Evolutionary conservation across 2,797 vertebrate genomes (phyloP), one percentile per base, ranked within the genome.

Genomic region (Phaenicophaeus curvirostris): DNA sequence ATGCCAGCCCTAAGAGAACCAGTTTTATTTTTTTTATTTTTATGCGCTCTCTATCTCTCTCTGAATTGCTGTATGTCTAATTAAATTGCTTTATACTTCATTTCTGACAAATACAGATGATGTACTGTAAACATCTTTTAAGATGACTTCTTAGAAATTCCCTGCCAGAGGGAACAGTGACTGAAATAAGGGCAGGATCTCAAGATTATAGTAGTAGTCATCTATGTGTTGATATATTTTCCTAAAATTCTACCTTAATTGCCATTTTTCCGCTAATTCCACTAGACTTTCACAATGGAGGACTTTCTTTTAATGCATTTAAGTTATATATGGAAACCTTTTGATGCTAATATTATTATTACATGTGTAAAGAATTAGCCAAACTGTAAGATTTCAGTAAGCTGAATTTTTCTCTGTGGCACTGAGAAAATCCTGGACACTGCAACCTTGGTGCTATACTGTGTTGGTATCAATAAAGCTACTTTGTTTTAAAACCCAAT

Each of bases 381-480:
- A 69, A 84, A 72, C 68, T 89, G 35, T 51, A 77, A 33, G 27
- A 23, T 86, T 93, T 88, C 58, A 53, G 23, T 75, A 75, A 89
- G 88, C n/a, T 77, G 54, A 81, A 71, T 17, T 37, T 83, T 87
- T 18, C 80, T 77, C 1, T 1, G 5, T 57, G 30, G 25, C 55
- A 86, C 41, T 89, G 63, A 82, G 27, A 87, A 94, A 83, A 53
- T 48, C 65, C 55, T 74, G 74, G 58, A 76, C n/a, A 80, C 33
- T 65, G 31, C 58, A 94, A 67, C 30, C 19, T 67, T 92, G 68
- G 72, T 75, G 90, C 77, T 89, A 85, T 81, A 68, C 25, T 65
- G 31, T 76, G 42, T 58, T 91, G 83, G 19, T 72, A 53, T 92
- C 50, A 95, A 78, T 87, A 95, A 93, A 88, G 50, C 33, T 35